A percentile compares a stretch with the other conserved stretches of the same genome.
These are phyloP conservation scores for Limnephilus rhombicus DNA, from an alignment of 2,888 invertebrate genomes.

Conservation along the genomic window DNA sequence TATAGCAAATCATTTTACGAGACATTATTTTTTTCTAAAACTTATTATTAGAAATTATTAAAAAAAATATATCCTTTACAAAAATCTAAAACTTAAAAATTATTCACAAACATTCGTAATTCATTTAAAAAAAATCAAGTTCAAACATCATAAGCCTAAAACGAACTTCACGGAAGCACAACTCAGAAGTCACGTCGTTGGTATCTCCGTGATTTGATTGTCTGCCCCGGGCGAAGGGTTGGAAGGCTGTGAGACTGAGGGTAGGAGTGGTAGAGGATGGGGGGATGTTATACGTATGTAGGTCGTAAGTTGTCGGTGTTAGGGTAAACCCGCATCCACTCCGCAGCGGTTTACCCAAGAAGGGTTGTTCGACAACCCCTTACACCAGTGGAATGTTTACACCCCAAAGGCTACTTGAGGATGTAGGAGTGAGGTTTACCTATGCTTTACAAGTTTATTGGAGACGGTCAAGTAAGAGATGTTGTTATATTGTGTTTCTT, in stretches of 20 bases:
- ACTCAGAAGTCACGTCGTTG: constrained; percentile 28
- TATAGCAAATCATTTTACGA: too few relatives aligned
- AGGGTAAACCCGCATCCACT: constrained; percentile 20
- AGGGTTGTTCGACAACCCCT: constrained; percentile 43
- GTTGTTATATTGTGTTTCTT: background rate
- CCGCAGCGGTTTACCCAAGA: constrained; percentile 35
- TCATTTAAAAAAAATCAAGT: background rate
- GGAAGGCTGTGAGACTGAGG: background rate
- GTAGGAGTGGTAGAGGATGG: background rate
- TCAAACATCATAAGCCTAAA: background rate
- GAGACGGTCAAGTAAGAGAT: background rate
- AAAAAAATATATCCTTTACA: too few relatives aligned
- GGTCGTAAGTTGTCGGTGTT: constrained; percentile 13
- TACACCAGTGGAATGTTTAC: constrained; percentile 45
- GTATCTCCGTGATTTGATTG: constrained; percentile 42
- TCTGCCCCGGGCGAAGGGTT: constrained; percentile 9
- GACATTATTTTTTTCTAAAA: background rate
- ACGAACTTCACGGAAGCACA: background rate
- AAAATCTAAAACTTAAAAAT: background rate
- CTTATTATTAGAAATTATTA: too few relatives aligned
- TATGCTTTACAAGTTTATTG: constrained; percentile 15
- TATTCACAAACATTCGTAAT: background rate
- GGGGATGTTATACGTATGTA: background rate
- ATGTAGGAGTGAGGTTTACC: constrained; percentile 2
- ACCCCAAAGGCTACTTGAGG: constrained; percentile 42